A percentile compares a stretch with the other conserved stretches of the same genome.
These are phyloP conservation scores for Tringa solitaria DNA, from an alignment of 2,113 vertebrate species.

Conservation along the genomic window DNA sequence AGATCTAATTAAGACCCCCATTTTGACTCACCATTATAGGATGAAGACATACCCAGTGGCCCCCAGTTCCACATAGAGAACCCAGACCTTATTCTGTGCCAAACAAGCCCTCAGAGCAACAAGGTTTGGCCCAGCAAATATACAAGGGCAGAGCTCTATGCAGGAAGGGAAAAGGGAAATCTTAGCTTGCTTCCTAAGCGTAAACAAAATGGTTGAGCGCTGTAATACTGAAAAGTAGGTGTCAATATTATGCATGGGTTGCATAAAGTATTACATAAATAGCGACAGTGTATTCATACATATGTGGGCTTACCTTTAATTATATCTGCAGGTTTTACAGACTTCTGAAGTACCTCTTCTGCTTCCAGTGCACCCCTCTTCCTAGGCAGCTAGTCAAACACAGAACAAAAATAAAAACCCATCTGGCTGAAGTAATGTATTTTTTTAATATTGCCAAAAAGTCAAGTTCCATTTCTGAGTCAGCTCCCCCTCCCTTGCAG, in stretches of 20 bases:
- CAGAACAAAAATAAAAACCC: background rate
- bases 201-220: background rate
- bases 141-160: background rate
- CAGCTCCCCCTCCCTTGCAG: background rate
- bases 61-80: background rate
- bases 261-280: background rate
- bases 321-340: background rate
- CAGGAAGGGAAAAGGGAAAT: background rate
- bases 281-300: background rate
- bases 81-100: background rate
- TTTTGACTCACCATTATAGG: background rate
- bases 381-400: background rate
- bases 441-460: background rate
- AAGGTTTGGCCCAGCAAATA: background rate
- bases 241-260: background rate
- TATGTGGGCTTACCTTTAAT: constrained; percentile 15
- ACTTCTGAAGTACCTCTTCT: background rate
- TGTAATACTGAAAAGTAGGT: background rate
- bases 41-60: background rate
- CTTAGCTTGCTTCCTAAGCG: background rate
- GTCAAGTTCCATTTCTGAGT: background rate
- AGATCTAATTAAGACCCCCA: background rate
- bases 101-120: background rate
- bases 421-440: background rate
- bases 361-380: background rate